Percentiles rank a stretch among this genome's conserved stretches.
These are phyloP conservation scores for Tetragnatha montana DNA, from an alignment of 2,888 invertebrate genomes.

Conservation along the genomic window DNA sequence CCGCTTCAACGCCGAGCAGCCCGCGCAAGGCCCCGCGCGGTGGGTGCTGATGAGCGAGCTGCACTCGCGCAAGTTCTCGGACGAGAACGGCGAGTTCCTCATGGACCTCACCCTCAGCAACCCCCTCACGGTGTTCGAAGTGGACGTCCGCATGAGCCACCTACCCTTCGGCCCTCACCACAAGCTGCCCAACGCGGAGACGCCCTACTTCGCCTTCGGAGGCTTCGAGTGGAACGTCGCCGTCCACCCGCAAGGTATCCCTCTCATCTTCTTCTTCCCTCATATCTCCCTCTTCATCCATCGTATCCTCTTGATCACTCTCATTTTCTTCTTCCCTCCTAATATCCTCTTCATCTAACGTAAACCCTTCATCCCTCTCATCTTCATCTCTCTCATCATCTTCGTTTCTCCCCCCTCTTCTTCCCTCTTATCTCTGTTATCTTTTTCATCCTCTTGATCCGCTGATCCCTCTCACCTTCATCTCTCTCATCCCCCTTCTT, in stretches of 20 bases:
- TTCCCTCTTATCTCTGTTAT: background rate
- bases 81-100: constrained; percentile 87
- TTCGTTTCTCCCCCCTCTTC: background rate
- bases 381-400: background rate
- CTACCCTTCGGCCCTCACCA: constrained; percentile 64
- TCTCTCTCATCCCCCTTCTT: background rate
- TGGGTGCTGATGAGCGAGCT: constrained; percentile 85
- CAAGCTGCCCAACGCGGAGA: constrained; percentile 78
- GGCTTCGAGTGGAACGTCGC: constrained; percentile 87
- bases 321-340: background rate
- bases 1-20: constrained; percentile 82
- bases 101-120: constrained; percentile 86
- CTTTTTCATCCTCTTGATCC: background rate
- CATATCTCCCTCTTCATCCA: background rate
- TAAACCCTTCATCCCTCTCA: too few species aligned
- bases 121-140: constrained; percentile 84
- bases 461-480: background rate
- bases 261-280: background rate
- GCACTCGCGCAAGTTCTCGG: constrained; percentile 84
- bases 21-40: constrained; percentile 84
- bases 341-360: background rate
- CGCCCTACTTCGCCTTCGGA: constrained; percentile 85
- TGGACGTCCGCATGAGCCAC: constrained; percentile 80
- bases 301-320: background rate
- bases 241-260: constrained; percentile 73